Evolutionary conservation across 2,113 vertebrate species (phyloP).

Genomic region (Phyllostomus discolor): DNA sequence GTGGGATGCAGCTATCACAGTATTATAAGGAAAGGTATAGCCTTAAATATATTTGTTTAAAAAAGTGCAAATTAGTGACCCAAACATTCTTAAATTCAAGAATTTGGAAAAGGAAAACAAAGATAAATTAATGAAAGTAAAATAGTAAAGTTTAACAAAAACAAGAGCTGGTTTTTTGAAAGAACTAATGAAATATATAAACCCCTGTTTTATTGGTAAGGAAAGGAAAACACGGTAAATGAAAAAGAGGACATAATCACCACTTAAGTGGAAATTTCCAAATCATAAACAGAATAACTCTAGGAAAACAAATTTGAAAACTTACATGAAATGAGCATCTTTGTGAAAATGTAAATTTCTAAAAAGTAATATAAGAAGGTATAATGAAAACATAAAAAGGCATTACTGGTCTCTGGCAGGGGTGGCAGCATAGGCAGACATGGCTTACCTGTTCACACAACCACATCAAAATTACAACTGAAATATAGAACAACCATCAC

Average conservation of each 20-base stretch:
- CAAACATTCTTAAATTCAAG: not conserved
- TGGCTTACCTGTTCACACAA: too few species aligned
- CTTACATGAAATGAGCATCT: not conserved
- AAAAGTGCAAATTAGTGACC: not conserved
- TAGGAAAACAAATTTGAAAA: not conserved
- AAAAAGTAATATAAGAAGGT: not conserved
- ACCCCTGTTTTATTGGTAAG: not conserved
- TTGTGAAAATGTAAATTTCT: conserved; percentile 11
- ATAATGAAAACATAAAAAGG: not conserved
- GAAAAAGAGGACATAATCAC: not conserved
- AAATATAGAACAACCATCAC: too few species aligned
- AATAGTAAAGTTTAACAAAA: not conserved
- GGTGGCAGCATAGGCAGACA: too few species aligned
- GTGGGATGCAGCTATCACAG: not conserved
- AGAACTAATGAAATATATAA: too few species aligned
- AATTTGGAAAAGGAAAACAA: not conserved
- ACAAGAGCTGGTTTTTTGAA: not conserved
- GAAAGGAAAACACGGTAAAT: not conserved
- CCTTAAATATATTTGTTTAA: not conserved
- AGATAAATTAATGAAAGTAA: not conserved
- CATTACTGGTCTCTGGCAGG: not conserved
- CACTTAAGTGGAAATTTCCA: not conserved
- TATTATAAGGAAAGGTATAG: not conserved
- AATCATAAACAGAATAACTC: not conserved
- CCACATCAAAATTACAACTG: too few species aligned